These are phyloP conservation scores for Phortica okadai DNA, from an alignment of 2,888 invertebrate genomes.

Conservation along the genomic window DNA sequence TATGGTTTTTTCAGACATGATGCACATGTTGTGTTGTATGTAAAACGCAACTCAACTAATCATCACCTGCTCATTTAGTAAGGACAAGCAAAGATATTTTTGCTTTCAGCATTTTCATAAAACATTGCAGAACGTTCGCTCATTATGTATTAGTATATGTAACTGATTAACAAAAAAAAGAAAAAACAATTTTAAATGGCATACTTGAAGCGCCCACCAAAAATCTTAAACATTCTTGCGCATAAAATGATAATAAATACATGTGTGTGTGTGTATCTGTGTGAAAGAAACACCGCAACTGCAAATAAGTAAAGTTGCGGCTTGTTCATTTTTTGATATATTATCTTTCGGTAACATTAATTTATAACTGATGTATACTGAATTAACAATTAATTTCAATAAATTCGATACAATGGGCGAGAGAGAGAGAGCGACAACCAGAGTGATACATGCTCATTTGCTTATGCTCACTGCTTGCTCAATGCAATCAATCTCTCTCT, in stretches of 20 bases:
- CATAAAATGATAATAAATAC: no score
- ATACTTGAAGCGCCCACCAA: no score
- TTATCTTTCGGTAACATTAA: constrained; percentile 43
- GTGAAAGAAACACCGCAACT: no score
- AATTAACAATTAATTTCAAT: constrained; percentile 72
- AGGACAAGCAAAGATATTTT: neutral
- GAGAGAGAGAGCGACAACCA: neutral
- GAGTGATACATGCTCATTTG: neutral
- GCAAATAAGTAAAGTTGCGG: constrained; percentile 20
- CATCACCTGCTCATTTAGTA: constrained; percentile 17
- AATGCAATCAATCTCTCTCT: constrained; percentile 40
- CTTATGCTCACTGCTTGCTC: constrained; percentile 21
- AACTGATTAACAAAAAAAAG: no score
- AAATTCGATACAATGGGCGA: constrained; percentile 52
- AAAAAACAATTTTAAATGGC: no score
- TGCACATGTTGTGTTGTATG: no score
- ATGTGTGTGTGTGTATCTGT: constrained; percentile 21
- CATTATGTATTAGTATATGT: no score
- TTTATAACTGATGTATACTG: constrained; percentile 64
- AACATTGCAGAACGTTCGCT: no score
- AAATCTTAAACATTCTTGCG: no score
- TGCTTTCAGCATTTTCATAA: constrained; percentile 7
- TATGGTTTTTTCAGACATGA: no score
- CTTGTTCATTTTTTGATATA: constrained; percentile 43
- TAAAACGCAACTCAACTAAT: constrained; percentile 11